Base-by-base conservation (phyloP, 2,113 vertebrate genomes). In the Psettodes erumei region DNA sequence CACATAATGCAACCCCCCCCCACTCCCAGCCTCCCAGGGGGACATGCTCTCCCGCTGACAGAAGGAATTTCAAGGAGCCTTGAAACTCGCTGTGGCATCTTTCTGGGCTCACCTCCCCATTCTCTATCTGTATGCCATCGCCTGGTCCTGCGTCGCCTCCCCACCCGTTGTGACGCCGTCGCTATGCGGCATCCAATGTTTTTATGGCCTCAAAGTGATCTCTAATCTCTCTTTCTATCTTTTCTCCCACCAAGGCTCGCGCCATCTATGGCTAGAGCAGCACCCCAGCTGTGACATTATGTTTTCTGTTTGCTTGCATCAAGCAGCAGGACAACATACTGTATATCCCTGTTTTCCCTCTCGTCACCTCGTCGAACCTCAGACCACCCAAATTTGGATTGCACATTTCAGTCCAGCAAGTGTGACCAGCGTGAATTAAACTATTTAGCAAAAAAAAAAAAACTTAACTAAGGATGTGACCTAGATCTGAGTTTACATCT, bases 31-130 rank as follows among this genome's bases (percentile, higher is more conserved):
- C 45, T 78, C 81, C 81, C 62, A 62, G 10, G 64, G 33, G 59
- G 53, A 70, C 66, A 81, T 33, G 54, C 64, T 77, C 73, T 77
- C 53, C 56, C 50, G 60, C 51, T 50, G 55, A 83, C 60, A 61
- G 75, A 75, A 32, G 66, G 42, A 81, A 79, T 79, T 83, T 88
- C 86, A 86, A 90, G 82, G 80, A 82, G 63, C 70, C 83, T 51
- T 62, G 84, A 82, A 82, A 86, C 82, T 76, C 33, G 56, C 75
- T 75, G 38, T 85, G 78, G 63, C 83, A 77, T 75, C 63, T 77
- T 28, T 75, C 21, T n/a, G n/a, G n/a, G n/a, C n/a, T n/a, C 54
- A 9, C 63, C 56, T 47, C 19, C 56, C 50, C 25, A 18, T 54
- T 76, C 72, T 47, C 71, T 61, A 63, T 75, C 75, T 72, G 27